These are phyloP conservation scores for Petrolisthes manimaculis DNA, from an alignment of 2,888 invertebrate genomes.

Conservation along the genomic window DNA sequence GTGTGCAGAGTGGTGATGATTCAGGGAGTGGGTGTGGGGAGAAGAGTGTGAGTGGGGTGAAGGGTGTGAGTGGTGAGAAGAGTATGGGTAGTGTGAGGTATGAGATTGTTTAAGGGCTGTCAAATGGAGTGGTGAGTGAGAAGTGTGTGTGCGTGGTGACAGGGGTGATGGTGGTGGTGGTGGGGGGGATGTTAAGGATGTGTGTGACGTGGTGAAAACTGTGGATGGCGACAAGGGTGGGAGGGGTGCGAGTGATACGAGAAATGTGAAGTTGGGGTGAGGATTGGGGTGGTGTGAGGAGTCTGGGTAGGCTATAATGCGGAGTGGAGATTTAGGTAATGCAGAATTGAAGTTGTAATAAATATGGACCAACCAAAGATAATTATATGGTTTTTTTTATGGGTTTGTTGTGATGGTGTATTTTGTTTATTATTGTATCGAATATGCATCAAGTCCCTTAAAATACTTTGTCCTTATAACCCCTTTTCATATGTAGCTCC, in stretches of 20 bases:
- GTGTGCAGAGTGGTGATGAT: no score
- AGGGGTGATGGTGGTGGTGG: not conserved
- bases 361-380: no score
- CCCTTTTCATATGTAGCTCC: no score
- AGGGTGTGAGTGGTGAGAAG: not conserved
- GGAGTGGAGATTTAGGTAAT: no score
- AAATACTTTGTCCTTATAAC: no score
- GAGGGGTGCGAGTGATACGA: not conserved
- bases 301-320: not conserved
- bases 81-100: not conserved
- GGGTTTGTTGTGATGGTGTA: no score
- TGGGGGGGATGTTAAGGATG: not conserved
- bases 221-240: not conserved
- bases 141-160: not conserved
- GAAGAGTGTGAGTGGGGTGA: not conserved
- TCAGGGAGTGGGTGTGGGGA: not conserved
- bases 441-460: no score
- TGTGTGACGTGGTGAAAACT: not conserved
- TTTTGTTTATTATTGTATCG: no score
- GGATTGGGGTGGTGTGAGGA: not conserved
- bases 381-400: no score
- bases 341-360: no score
- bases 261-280: not conserved
- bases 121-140: not conserved
- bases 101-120: not conserved